A percentile compares a stretch with the other conserved stretches of the same genome.
Conservation (phyloP, 1,140 invertebrate species). For the Micrasema longulum region DNA sequence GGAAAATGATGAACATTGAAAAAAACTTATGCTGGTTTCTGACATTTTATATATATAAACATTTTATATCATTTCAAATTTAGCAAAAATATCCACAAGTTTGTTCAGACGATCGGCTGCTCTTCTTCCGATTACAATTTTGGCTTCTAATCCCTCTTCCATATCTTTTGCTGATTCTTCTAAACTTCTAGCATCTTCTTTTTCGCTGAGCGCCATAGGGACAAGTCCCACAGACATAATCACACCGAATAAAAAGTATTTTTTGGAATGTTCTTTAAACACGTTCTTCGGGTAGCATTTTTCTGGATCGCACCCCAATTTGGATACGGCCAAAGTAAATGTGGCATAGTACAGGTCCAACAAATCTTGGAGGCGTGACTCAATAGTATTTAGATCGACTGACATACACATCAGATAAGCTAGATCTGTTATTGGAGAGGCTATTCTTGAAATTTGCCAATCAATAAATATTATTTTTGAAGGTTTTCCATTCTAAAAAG, state of each 20-base stretch:
- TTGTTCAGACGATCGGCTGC: background rate
- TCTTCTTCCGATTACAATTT: background rate
- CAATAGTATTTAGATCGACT: background rate
- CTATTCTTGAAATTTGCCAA: constrained; percentile 2
- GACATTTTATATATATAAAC: background rate
- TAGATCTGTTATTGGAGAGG: constrained; percentile 9
- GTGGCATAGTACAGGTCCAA: background rate
- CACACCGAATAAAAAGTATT: background rate
- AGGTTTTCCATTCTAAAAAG: background rate
- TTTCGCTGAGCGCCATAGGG: background rate
- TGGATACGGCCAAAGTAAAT: background rate
- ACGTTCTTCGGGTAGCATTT: constrained; percentile 17
- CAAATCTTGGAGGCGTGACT: background rate
- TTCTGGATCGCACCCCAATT: constrained; percentile 7
- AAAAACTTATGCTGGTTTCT: too few relatives aligned
- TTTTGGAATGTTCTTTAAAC: background rate
- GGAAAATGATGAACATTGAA: too few relatives aligned
- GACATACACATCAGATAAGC: background rate
- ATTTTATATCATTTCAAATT: constrained; percentile 3
- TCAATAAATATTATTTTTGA: constrained; percentile 2
- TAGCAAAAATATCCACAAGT: background rate
- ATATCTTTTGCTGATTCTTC: background rate
- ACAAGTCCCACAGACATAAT: background rate
- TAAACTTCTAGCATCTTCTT: background rate
- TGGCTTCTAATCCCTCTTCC: background rate